Evolutionary conservation across 2,113 vertebrate species (phyloP), one percentile per base, ranked within the genome.

Genomic region (Todiramphus chloris): DNA sequence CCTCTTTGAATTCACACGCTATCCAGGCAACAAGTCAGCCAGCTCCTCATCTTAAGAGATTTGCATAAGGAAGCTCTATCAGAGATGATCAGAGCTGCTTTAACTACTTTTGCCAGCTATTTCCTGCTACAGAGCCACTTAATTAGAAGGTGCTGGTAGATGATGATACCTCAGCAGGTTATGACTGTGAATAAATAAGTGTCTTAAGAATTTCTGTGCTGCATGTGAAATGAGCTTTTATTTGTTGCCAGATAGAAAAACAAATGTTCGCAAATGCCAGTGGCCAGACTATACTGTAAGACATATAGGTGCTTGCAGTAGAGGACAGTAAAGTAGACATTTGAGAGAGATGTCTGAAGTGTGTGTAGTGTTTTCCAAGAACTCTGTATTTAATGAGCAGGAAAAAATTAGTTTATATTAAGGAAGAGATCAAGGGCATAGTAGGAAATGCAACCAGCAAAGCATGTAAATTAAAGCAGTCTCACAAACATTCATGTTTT

Each of bases 61-160:
- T 69, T 94, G 76, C 59, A 33, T 82, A 66, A 79, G 59, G 46
- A 69, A 79, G 75, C 46, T 50, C 28, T 83, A 81, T 83, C 63
- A 87, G 83, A 83, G 77, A n/a, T 11, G 2, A 94, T 93, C 63
- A 86, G 64, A 74, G 62, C 30, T 83, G 8, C 48, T 84, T 68
- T 41, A 93, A 63, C 81, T 80, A 63, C 51, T 66, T 79, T 59
- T 91, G 67, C 67, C 81, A 95, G 62, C 39, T 66, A 41, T 73
- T 93, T 95, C 59, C 87, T 90, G 35, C 68, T 70, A 41, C 0
- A 3, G 66, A 92, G 30, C 14, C 18, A 51, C 81, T 96, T 92
- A 93, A 96, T 94, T 93, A 91, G 39, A 89, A 86, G 83, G 62
- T 94, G 41, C 39, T 76, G 60, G 51, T 33, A 37, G 60, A 30